Evolutionary conservation across 2,888 invertebrate genomes (phyloP), one percentile per base, ranked within the genome.

Genomic region (Lysandra coridon): DNA sequence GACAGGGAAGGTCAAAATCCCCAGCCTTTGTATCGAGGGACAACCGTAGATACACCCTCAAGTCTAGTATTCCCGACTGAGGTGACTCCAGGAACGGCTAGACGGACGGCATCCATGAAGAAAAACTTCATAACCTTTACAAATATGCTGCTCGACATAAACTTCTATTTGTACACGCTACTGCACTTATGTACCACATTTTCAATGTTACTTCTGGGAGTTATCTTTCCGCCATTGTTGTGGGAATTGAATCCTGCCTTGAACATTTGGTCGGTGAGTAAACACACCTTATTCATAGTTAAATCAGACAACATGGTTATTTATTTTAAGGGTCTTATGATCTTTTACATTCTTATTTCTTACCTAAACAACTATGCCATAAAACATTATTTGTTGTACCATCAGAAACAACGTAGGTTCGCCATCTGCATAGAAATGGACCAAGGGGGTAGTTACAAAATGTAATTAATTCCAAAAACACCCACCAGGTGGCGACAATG

Each of bases 141-240:
- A 1, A 92, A 91, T 81, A 94, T 94, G 91, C 83, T 95, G 57
- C 82, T 86, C 57, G 95, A 95, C 82, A 79, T 92, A 0, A 93
- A 94, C 79, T 96, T 96, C 87, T 96, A 96, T 84, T 88, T 95
- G 82, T 95, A 95, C 79, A 91, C 95, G 3, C 83, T 96, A 64
- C 88, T 95, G 78, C 92, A 95, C 82, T 85, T 95, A 44, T 94
- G 94, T 73, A 94, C 95, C 1, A 95, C 95, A 37, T 95, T 93
- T 84, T 95, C 95, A 0, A 87, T 92, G 40, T 88, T 96, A 74
- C 87, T 95, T 0, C 90, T 95, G 79, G 95, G 94, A 57, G 87
- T 95, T 0, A 84, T 95, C 40, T 95, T 95, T 84, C 96, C 96
- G 0, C 90, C 93, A 37, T 90, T 95, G 83, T 86, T 96, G 76